Conservation (phyloP, 2,797 vertebrate genomes). For the Centroberyx gerrardi region DNA sequence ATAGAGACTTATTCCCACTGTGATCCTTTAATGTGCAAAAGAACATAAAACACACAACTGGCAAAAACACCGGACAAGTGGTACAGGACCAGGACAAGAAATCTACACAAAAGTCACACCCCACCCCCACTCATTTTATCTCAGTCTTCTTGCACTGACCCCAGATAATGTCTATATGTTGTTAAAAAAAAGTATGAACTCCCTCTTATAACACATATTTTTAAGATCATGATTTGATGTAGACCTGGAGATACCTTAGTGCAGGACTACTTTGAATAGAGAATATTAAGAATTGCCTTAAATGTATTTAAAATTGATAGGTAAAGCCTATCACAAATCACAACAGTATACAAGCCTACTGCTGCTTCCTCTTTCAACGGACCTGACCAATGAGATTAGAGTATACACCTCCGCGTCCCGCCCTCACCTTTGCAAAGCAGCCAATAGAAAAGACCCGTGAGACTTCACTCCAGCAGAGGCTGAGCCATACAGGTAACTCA, state of each 20-base stretch:
- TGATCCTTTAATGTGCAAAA: background rate
- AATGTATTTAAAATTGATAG: no score
- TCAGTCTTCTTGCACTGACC: background rate
- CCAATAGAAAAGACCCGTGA: constrained; percentile 84
- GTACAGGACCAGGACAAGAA: background rate
- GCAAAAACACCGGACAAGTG: background rate
- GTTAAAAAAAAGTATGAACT: no score
- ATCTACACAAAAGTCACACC: background rate
- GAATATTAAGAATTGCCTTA: no score
- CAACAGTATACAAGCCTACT: no score
- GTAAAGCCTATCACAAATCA: no score
- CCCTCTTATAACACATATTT: no score
- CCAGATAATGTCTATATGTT: no score
- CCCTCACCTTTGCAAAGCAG: constrained; percentile 90
- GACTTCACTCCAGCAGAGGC: constrained; percentile 84
- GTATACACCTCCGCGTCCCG: constrained; percentile 75
- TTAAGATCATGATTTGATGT: no score
- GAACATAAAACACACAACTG: no score
- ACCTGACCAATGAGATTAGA: constrained; percentile 82
- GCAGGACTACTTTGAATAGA: no score
- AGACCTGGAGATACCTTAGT: no score
- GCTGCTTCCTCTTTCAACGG: constrained; percentile 73
- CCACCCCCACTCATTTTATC: background rate
- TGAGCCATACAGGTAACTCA: constrained; percentile 91
- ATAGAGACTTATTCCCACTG: background rate